Evolutionary conservation across 2,797 vertebrate species (phyloP).

Genomic region (Microctenopoma stevenorrisi): DNA sequence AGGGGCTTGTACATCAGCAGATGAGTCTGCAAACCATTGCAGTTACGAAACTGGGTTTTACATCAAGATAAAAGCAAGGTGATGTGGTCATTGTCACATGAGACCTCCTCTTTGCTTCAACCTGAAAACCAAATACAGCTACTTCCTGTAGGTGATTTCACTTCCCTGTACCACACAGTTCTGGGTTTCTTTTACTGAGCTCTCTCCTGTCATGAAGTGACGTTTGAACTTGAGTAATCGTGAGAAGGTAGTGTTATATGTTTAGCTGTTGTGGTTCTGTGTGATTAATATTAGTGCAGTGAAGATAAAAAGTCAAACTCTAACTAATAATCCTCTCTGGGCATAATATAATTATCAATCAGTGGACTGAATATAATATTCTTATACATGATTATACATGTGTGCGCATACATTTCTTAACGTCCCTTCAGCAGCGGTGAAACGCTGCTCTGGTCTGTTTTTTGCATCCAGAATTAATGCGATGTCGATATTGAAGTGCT

Average conservation of each 20-base stretch:
- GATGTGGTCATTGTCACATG: conserved; percentile 35
- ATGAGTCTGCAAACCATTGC: conserved; percentile 25
- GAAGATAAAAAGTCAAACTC: conserved; percentile 2
- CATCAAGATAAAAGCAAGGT: conserved; percentile 15
- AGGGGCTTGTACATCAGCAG: conserved; percentile 10
- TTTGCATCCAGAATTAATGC: background rate
- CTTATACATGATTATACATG: background rate
- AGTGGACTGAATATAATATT: background rate
- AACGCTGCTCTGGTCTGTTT: conserved; percentile 12
- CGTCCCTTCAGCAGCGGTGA: background rate
- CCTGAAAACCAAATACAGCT: conserved; percentile 25
- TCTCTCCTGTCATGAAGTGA: conserved; percentile 1
- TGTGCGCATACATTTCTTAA: background rate
- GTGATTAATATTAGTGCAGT: conserved; percentile 18
- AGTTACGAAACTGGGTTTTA: conserved; percentile 35
- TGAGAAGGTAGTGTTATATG: background rate
- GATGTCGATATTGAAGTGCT: background rate
- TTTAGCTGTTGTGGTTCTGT: background rate
- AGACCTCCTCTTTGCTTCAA: background rate
- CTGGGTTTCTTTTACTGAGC: conserved; percentile 1
- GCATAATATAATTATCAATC: conserved; percentile 19
- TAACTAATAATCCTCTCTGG: conserved; percentile 2
- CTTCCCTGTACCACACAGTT: conserved; percentile 31
- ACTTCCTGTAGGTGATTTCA: conserved; percentile 56
- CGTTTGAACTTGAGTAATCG: conserved; percentile 9